These are phyloP conservation scores for Gymnocephalus cernua DNA, from an alignment of 2,113 vertebrate genomes.

Conservation along the genomic window DNA sequence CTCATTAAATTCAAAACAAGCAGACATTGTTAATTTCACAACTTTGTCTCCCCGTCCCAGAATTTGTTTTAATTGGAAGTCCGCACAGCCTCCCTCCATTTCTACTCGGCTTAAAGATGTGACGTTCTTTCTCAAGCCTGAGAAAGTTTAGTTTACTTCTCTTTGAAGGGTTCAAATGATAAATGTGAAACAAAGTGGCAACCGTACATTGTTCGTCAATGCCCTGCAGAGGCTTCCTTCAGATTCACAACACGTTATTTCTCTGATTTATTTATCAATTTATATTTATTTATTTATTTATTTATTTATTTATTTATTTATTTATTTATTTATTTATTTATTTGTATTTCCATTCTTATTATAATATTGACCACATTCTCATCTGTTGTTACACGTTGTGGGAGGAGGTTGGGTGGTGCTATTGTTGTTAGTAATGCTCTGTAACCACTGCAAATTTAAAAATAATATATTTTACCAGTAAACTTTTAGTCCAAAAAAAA, in stretches of 20 bases:
- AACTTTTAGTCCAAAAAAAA: background rate
- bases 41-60: background rate
- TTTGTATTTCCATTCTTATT: background rate
- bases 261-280: background rate
- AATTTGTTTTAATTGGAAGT: background rate
- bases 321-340: background rate
- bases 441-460: background rate
- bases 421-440: background rate
- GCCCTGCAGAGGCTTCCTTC: no score
- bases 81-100: background rate
- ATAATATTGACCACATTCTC: background rate
- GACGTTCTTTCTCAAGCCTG: background rate
- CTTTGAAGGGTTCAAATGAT: no score
- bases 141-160: no score
- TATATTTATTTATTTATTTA: background rate
- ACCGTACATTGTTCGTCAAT: no score
- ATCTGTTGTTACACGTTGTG: background rate
- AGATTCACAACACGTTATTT: no score
- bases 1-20: background rate
- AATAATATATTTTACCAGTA: no score
- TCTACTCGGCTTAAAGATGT: background rate
- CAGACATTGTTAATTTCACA: background rate
- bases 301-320: background rate
- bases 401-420: no score
- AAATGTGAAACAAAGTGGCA: no score